Percentiles rank a stretch among this genome's conserved stretches.
Conservation (phyloP, 2,888 invertebrate species). For the Tethea ocularis region DNA sequence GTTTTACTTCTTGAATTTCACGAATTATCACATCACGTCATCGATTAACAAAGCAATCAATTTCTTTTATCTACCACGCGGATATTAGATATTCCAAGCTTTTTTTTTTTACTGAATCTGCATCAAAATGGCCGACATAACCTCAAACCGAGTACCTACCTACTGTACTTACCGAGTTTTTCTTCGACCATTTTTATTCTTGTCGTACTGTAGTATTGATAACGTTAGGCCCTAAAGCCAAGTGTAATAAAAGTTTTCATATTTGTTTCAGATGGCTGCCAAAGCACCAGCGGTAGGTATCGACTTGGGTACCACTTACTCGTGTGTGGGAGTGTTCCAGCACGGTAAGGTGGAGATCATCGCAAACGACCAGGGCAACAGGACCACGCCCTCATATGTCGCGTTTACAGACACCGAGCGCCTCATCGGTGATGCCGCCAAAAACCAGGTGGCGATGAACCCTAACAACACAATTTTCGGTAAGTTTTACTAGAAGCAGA, state of each 20-base stretch:
- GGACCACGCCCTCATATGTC: conserved; percentile 93
- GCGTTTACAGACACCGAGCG: conserved; percentile 94
- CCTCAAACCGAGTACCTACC: neutral
- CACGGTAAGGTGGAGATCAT: conserved; percentile 96
- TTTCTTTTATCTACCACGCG: conserved; percentile 1
- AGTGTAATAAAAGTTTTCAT: conserved; percentile 12
- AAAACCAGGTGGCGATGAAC: conserved; percentile 94
- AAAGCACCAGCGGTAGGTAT: conserved; percentile 96
- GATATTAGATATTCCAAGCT: neutral
- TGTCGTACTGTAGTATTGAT: too few relatives aligned
- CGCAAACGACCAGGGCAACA: conserved; percentile 95
- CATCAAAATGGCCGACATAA: conserved; percentile 9
- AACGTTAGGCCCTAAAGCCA: neutral
- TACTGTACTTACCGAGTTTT: too few relatives aligned
- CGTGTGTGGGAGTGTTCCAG: conserved; percentile 96
- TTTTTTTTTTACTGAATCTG: neutral
- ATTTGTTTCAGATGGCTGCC: conserved; percentile 79
- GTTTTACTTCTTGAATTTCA: conserved; percentile 17
- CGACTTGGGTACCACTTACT: conserved; percentile 98
- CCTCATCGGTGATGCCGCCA: conserved; percentile 92
- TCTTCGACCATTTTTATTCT: neutral
- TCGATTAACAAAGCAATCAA: conserved; percentile 14
- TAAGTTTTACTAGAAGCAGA: conserved; percentile 60
- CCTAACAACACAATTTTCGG: conserved; percentile 94
- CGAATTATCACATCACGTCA: neutral